phyloP scores from a whole-genome alignment of 2,797 vertebrate species.

The Sebastes hubbsi region DNA sequence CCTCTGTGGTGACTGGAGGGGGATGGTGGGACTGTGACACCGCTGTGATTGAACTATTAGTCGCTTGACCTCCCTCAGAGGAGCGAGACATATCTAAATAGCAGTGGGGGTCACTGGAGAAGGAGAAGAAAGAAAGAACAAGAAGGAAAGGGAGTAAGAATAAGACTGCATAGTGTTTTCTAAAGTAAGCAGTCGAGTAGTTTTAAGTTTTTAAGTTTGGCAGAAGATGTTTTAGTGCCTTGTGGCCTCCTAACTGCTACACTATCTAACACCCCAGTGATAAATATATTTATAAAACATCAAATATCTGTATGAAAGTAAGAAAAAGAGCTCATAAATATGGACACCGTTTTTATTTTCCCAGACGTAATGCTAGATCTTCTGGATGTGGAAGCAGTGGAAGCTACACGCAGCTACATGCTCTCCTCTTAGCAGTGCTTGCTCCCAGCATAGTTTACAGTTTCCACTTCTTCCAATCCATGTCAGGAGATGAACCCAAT shows the following conservation, averaged over 20 bases:
- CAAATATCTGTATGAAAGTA: slow-evolving; percentile 38
- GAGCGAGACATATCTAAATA: slow-evolving; percentile 85
- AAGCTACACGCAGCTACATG: slow-evolving; percentile 30
- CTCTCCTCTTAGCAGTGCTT: too few relatives aligned
- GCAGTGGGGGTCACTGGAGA: slow-evolving; percentile 80
- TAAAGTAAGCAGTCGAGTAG: not conserved
- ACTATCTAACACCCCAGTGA: not conserved
- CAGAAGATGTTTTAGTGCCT: not conserved
- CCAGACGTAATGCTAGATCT: slow-evolving; percentile 40
- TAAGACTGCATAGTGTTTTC: not conserved
- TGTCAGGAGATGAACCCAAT: slow-evolving; percentile 78
- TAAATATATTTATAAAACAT: slow-evolving; percentile 52
- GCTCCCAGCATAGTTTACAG: slow-evolving; percentile 60
- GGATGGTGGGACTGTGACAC: slow-evolving; percentile 85
- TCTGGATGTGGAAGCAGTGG: slow-evolving; percentile 21
- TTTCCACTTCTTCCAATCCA: slow-evolving; percentile 67
- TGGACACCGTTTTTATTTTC: slow-evolving; percentile 31
- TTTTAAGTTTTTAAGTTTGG: slow-evolving; percentile 1
- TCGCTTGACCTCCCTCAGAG: slow-evolving; percentile 90
- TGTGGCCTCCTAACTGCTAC: not conserved
- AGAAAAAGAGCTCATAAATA: slow-evolving; percentile 53
- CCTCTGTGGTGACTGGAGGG: slow-evolving; percentile 51
- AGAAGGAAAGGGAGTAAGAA: slow-evolving; percentile 14
- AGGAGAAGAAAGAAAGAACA: not conserved
- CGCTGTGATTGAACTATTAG: slow-evolving; percentile 97